Percentiles rank a stretch among this genome's conserved stretches.
Evolutionary conservation across 2,113 vertebrate species (phyloP).

Genomic region (Centropus bengalensis): DNA sequence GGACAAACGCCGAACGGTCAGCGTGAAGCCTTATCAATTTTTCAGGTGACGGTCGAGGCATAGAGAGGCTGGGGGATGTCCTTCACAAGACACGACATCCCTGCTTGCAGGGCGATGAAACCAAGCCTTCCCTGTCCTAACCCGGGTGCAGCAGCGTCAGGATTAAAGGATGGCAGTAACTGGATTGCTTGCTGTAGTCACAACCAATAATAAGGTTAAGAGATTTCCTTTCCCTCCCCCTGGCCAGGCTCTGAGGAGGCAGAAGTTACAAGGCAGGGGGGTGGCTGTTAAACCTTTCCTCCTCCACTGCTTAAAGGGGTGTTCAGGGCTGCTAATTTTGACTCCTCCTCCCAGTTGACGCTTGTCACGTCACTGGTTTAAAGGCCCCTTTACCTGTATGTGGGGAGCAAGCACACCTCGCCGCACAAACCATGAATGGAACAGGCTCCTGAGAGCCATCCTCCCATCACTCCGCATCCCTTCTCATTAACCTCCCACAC

Average conservation of each 20-base stretch:
- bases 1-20: not conserved
- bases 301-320: not conserved
- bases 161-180: slow-evolving; percentile 49
- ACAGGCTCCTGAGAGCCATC: not conserved
- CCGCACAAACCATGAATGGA: not conserved
- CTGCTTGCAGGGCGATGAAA: not conserved
- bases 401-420: not conserved
- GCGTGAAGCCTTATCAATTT: not conserved
- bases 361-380: not conserved
- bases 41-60: not conserved
- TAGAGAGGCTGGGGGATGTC: not conserved
- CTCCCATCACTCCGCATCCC: not conserved
- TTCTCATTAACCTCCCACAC: not conserved
- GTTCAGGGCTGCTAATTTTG: not conserved
- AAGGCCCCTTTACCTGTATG: not conserved
- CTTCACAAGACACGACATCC: not conserved
- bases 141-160: not conserved
- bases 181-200: slow-evolving; percentile 29
- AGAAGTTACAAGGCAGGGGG: not conserved
- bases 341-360: not conserved
- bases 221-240: slow-evolving; percentile 37
- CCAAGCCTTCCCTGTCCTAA: not conserved
- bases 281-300: not conserved
- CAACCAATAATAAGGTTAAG: slow-evolving; percentile 52
- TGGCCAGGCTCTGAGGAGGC: not conserved